These are phyloP conservation scores for Euleptes europaea DNA, from an alignment of 2,113 vertebrate genomes.

Conservation along the genomic window DNA sequence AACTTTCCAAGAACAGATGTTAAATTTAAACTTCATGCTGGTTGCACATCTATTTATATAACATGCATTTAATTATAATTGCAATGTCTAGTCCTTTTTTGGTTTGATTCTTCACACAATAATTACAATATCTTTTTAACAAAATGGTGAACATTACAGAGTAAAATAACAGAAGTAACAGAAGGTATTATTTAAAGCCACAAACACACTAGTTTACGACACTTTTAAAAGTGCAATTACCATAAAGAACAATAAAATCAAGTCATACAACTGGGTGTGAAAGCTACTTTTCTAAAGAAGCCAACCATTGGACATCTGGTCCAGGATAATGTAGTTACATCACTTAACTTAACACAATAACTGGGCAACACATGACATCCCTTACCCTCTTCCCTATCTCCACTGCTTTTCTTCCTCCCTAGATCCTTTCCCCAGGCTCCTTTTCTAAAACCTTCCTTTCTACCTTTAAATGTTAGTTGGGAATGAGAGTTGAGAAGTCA, in stretches of 20 bases:
- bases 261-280: background rate
- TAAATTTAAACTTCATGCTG: background rate
- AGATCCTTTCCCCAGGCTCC: background rate
- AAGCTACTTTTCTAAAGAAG: background rate
- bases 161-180: background rate
- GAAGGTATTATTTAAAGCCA: background rate
- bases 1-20: constrained; percentile 10
- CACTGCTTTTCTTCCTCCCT: background rate
- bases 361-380: background rate
- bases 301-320: background rate
- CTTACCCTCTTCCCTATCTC: background rate
- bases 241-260: too few relatives aligned
- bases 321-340: background rate
- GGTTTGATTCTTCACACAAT: background rate
- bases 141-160: background rate
- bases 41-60: constrained; percentile 3
- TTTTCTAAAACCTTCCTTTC: background rate
- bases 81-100: background rate
- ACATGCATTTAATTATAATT: background rate
- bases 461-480: background rate
- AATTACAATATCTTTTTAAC: background rate
- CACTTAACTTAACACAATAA: background rate
- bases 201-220: too few relatives aligned
- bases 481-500: background rate
- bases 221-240: too few relatives aligned